A percentile compares a stretch with the other conserved stretches of the same genome.
Evolutionary conservation across 2,797 vertebrate species (phyloP).

Genomic region (Semaprochilodus insignis): DNA sequence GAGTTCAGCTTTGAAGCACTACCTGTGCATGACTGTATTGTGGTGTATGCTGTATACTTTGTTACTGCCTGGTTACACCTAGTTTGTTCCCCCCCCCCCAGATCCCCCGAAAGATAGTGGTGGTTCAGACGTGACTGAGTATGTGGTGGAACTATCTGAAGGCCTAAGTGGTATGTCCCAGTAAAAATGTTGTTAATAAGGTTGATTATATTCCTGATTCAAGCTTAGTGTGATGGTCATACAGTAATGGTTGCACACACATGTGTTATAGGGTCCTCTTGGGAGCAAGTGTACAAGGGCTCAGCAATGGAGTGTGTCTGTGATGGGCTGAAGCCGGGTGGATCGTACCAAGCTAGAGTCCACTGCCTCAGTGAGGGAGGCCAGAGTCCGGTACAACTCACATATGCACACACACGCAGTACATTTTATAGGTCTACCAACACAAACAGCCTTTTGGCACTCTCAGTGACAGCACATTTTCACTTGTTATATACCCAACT

Average conservation of each 20-base stretch:
- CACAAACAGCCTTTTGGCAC: background rate
- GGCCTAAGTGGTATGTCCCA: slow-evolving; percentile 84
- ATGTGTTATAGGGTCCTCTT: slow-evolving; percentile 83
- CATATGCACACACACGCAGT: background rate
- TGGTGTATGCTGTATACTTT: background rate
- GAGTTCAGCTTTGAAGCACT: slow-evolving; percentile 61
- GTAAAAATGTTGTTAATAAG: background rate
- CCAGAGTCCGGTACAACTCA: slow-evolving; percentile 88
- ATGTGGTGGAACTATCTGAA: slow-evolving; percentile 90
- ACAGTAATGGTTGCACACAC: slow-evolving; percentile 41
- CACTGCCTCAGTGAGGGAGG: slow-evolving; percentile 93
- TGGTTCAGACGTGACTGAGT: slow-evolving; percentile 89
- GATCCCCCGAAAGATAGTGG: slow-evolving; percentile 93
- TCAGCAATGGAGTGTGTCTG: slow-evolving; percentile 86
- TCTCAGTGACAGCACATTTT: background rate
- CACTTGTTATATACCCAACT: background rate
- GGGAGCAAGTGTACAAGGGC: slow-evolving; percentile 90
- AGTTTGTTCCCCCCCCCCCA: slow-evolving; percentile 60
- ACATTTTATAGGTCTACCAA: background rate
- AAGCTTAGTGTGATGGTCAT: slow-evolving; percentile 8
- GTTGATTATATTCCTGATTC: background rate
- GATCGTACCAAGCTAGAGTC: slow-evolving; percentile 86
- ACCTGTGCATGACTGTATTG: background rate
- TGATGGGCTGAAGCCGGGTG: slow-evolving; percentile 91
- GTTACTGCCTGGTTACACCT: background rate